Percentiles rank a stretch among this genome's conserved stretches.
Evolutionary conservation across 2,888 invertebrate genomes (phyloP).

Genomic region (Cerastis leucographa): DNA sequence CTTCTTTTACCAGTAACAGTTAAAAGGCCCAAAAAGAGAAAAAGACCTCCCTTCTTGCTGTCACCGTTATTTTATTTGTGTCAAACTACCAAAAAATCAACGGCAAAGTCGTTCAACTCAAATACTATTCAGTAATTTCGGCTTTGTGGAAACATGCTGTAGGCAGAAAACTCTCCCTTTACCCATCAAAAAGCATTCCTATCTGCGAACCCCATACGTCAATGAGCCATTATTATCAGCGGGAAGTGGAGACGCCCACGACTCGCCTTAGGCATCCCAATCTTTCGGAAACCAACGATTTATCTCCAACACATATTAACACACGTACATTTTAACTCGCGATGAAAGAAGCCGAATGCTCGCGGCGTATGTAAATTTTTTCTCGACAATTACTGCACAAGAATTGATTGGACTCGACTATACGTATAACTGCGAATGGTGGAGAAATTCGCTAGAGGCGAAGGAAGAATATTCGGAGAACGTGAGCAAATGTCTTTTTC

Average conservation of each 20-base stretch:
- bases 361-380: conserved; percentile 70
- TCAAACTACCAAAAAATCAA: not conserved
- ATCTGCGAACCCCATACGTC: conserved; percentile 41
- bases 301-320: conserved; percentile 70
- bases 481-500: conserved; percentile 20
- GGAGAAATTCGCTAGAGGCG: conserved; percentile 61
- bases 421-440: conserved; percentile 44
- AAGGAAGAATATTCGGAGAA: conserved; percentile 39
- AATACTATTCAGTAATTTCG: not conserved
- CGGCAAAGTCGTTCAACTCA: not conserved
- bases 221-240: conserved; percentile 58
- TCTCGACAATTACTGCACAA: conserved; percentile 66
- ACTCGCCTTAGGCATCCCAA: conserved; percentile 74
- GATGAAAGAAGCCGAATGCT: conserved; percentile 74
- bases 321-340: conserved; percentile 65
- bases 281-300: conserved; percentile 76
- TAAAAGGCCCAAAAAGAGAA: not conserved
- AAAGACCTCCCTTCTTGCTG: not conserved
- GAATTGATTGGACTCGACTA: conserved; percentile 63
- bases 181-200: conserved; percentile 20
- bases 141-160: not conserved
- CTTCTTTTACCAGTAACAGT: not conserved
- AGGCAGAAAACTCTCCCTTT: conserved; percentile 31
- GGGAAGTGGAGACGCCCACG: conserved; percentile 68
- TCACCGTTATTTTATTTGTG: not conserved